Base-by-base conservation (phyloP, 2,113 vertebrate genomes). In the Paradoxurus hermaphroditus region DNA sequence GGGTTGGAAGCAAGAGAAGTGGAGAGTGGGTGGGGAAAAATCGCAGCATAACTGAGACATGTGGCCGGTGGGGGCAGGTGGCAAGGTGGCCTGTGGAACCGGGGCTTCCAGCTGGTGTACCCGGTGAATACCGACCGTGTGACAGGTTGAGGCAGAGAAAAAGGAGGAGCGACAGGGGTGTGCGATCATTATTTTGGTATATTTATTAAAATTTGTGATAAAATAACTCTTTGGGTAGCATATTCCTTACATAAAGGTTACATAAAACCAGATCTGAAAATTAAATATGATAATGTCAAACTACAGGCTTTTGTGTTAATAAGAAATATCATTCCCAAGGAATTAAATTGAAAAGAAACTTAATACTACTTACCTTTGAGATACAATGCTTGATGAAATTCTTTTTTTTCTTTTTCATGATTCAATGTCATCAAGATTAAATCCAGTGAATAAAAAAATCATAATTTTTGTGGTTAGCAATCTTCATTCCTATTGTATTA, bases 41-140 rank as follows among this genome's bases (percentile, higher is more conserved):
- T 1, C 6, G 21, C 4, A 1, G 13, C 51, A 56, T 19, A 31
- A 7, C 46, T 6, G 93, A 8, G 18, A 51, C 6, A 0, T 1
- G 1, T 14, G 31, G 16, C 27, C 2, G 10, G 56, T 1, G 14
- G 31, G 18, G 44, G 9, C 4, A 49, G 16, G 39, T 21, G 19
- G 12, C 34, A 56, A 41, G 31, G 46, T 6, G 39, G 39, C 46
- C 1, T 19, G 8, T 1, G 2, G 5, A 25, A 6, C 88, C 49
- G 46, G 34, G 46, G 16, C 9, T 16, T 91, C 70, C 27, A 53
- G 10, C n/a, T 39, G 6, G 36, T 7, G 2, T 2, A 39, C 16
- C 27, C 1, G 3, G 29, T 36, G 29, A 31, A 31, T 4, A 11
- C 23, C 15, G 63, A 9, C 1, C 3, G 34, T 7, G 12, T 0